These are phyloP conservation scores for Harpegnathos saltator DNA, from an alignment of 1,140 invertebrate species.

Conservation along the genomic window DNA sequence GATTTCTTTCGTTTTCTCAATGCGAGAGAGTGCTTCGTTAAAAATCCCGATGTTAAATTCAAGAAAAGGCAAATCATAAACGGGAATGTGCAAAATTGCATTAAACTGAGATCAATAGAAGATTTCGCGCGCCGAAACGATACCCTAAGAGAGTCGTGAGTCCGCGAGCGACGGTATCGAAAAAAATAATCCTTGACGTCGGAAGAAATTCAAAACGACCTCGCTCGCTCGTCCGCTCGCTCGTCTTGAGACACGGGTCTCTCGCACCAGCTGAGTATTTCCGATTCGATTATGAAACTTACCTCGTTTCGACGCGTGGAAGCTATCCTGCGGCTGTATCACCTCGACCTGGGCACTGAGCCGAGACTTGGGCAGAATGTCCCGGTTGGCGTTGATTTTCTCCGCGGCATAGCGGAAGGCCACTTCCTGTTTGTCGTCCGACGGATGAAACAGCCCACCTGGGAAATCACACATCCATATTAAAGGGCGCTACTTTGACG, in stretches of 20 bases:
- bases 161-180: too few species aligned
- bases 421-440: slow-evolving; percentile 93
- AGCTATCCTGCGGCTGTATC: slow-evolving; percentile 95
- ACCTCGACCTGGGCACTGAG: slow-evolving; percentile 94
- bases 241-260: too few species aligned
- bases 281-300: slow-evolving; percentile 77
- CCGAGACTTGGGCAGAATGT: slow-evolving; percentile 93
- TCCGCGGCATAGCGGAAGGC: slow-evolving; percentile 96
- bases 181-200: background rate
- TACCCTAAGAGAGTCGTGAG: background rate
- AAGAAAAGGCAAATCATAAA: background rate
- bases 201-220: background rate
- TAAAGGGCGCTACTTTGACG: slow-evolving; percentile 70
- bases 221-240: too few species aligned
- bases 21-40: too few species aligned
- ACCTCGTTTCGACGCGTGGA: slow-evolving; percentile 96
- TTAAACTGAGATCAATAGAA: background rate
- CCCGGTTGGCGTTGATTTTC: slow-evolving; percentile 93
- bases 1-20: too few species aligned
- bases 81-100: too few species aligned
- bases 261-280: slow-evolving; percentile 27
- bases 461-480: slow-evolving; percentile 80
- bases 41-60: slow-evolving; percentile 8
- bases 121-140: background rate
- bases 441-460: slow-evolving; percentile 96